Evolutionary conservation across 2,888 invertebrate genomes (phyloP), one percentile per base, ranked within the genome.

Genomic region (Zhuqinia jingwanae): DNA sequence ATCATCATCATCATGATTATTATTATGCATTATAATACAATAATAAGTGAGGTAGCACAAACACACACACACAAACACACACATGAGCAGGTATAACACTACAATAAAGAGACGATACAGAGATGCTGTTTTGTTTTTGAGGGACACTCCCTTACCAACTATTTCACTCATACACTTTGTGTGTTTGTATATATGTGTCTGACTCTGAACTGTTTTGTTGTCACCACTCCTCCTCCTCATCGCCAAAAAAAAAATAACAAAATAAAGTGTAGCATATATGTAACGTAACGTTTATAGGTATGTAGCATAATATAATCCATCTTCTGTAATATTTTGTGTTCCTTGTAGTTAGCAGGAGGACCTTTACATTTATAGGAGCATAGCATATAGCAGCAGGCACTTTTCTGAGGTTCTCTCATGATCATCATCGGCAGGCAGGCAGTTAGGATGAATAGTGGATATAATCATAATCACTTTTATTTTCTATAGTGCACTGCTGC

Each of bases 141-240:
- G 85, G 79, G 85, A 86, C 85, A 86, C 85, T 86, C 85, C 85
- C 85, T 86, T 86, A 25, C 80, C 58, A 86, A 65, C 63, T 80
- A 86, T 86, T 80, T 73, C 17, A 60, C 10, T 25, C 42, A 36
- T n/a, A 25, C 1, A 6, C 53, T 22, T 17, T 47, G 5, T 47
- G 15, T 8, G 8, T 8, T 36, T 36, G 36, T 36, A 36, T 36
- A 3, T 36, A 6, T 6, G 8, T 13, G 30, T 30, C 65, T 22
- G 20, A 45, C 11, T 13, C 5, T 25, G 17, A 5, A 13, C 11
- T 70, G 25, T 17, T 45, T 10, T 58, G 36, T 56, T 65, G 45
- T 68, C 53, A 76, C 58, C 82, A 56, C 82, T 75, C 30, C 60
- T 65, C 68, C 53, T 73, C 68, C 63, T 65, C 65, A 22, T 58